Percentiles rank a stretch among this genome's conserved stretches.
phyloP scores from a whole-genome alignment of 2,888 invertebrate genomes.

The Polietes domitor region DNA sequence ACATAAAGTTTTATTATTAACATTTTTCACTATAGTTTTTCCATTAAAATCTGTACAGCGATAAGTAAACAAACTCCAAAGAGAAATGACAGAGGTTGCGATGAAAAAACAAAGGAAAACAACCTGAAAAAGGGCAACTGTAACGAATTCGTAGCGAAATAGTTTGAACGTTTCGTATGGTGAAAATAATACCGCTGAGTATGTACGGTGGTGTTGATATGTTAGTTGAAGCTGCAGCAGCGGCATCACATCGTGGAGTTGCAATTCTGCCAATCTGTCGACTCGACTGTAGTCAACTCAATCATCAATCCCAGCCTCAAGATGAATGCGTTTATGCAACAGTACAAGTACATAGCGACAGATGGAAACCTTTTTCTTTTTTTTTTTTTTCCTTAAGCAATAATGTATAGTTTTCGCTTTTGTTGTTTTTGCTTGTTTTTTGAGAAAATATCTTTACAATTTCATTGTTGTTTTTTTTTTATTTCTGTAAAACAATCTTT shows the following conservation, averaged over 20 bases:
- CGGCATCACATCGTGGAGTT: neutral
- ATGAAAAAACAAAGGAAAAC: neutral
- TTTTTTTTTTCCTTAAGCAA: neutral
- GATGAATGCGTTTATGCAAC: conserved; percentile 11
- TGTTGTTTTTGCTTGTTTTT: conserved; percentile 8
- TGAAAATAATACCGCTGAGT: neutral
- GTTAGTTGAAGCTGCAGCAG: neutral
- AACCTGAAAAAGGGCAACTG: conserved; percentile 7
- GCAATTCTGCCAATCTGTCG: conserved; percentile 25
- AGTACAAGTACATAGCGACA: neutral
- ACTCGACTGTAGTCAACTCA: conserved; percentile 19
- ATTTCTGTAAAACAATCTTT: conserved; percentile 61
- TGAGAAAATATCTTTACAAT: conserved; percentile 30
- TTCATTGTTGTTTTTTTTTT: neutral
- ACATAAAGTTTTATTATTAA: conserved; percentile 45
- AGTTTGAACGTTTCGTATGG: conserved; percentile 18
- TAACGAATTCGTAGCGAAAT: neutral
- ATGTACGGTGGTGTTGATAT: conserved; percentile 20
- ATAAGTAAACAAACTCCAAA: conserved; percentile 1
- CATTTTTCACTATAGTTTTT: conserved; percentile 37
- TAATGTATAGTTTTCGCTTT: conserved; percentile 32
- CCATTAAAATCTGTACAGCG: conserved; percentile 17
- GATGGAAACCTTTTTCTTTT: conserved; percentile 16
- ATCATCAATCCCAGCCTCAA: conserved; percentile 20
- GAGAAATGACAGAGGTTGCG: neutral